Percentiles rank a stretch among this genome's conserved stretches.
Evolutionary conservation across 2,113 vertebrate genomes (phyloP).

Genomic region (Bubo scandiacus): DNA sequence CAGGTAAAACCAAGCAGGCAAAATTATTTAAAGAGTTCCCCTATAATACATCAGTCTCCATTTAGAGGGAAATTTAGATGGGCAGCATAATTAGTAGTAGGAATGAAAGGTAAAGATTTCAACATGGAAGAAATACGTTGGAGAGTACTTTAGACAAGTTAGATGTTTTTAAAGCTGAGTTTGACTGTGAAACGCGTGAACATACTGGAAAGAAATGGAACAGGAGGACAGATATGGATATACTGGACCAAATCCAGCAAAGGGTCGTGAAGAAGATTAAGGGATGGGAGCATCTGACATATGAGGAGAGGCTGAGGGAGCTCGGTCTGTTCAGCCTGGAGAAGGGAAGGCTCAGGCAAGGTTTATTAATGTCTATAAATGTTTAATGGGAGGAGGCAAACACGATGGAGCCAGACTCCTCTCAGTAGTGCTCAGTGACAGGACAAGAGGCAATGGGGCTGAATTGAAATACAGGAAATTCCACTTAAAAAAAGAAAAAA

Average conservation of each 20-base stretch:
- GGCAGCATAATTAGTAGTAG: not conserved
- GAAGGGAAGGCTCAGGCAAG: not conserved
- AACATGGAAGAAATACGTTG: not conserved
- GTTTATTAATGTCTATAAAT: not conserved
- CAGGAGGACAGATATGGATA: not conserved
- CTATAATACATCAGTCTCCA: not conserved
- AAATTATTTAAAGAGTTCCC: not conserved
- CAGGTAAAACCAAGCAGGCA: not conserved
- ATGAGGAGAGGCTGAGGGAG: not conserved
- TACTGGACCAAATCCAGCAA: rapidly evolving
- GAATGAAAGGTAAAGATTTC: not conserved
- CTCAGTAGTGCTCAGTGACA: not conserved
- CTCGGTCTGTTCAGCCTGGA: not conserved
- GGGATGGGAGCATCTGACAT: not conserved
- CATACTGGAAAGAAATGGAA: not conserved
- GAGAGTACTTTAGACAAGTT: not conserved
- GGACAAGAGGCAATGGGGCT: not conserved
- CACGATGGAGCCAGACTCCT: rapidly evolving
- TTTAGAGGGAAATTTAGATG: not conserved
- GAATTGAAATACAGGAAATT: not conserved
- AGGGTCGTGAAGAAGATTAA: not conserved
- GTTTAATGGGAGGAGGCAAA: not conserved
- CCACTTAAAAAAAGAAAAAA: not conserved
- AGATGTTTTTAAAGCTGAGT: not conserved
- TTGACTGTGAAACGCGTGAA: not conserved